These are phyloP conservation scores for Sarcoramphus papa DNA, from an alignment of 2,797 vertebrate genomes.

Conservation along the genomic window DNA sequence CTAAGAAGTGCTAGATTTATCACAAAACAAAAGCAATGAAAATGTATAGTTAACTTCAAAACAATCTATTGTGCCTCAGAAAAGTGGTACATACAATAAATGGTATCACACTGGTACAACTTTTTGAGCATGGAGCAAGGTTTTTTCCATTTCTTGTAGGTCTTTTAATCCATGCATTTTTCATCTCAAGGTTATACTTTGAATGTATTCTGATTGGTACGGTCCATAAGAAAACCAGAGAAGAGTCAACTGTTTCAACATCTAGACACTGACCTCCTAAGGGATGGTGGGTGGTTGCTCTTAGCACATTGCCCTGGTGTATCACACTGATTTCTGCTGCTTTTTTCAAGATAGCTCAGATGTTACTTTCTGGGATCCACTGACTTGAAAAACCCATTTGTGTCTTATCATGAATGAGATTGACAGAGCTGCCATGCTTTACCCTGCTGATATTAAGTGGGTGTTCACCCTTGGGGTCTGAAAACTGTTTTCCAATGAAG, in stretches of 20 bases:
- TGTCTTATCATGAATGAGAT: neutral
- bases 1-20: neutral
- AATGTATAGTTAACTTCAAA: neutral
- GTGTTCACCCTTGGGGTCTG: neutral
- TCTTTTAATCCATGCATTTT: neutral
- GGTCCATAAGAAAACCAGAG: neutral
- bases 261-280: neutral
- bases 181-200: neutral
- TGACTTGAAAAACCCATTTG: neutral
- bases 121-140: neutral
- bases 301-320: accelerated
- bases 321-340: neutral
- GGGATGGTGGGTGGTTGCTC: neutral
- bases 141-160: neutral
- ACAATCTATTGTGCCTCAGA: neutral
- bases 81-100: neutral
- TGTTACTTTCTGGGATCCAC: neutral
- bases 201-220: neutral
- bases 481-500: neutral
- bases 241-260: neutral
- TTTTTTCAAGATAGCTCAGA: neutral
- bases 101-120: neutral
- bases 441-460: neutral
- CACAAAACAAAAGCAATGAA: neutral
- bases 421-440: neutral